Conservation (phyloP, 2,888 invertebrate genomes). For the Hydraecia micacea region DNA sequence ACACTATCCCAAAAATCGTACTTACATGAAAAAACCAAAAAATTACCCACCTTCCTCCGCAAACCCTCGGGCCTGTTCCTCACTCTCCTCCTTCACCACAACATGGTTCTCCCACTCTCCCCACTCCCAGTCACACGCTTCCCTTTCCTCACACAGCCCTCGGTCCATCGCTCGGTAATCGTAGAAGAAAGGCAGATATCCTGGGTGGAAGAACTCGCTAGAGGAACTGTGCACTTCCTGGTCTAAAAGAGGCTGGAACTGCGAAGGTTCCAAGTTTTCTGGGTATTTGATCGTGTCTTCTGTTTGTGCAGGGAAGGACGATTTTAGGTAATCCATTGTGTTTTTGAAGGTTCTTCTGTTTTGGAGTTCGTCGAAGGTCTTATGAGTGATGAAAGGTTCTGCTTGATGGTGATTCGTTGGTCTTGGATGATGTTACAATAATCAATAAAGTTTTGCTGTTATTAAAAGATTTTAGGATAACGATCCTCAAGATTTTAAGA, state of each 20-base stretch:
- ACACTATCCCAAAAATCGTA: not conserved
- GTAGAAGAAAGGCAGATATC: conserved; percentile 79
- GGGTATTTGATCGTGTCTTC: conserved; percentile 60
- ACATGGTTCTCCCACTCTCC: conserved; percentile 74
- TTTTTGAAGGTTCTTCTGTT: not conserved
- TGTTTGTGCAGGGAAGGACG: conserved; percentile 72
- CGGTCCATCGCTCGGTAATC: conserved; percentile 74
- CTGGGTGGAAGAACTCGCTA: conserved; percentile 69
- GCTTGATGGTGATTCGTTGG: not conserved
- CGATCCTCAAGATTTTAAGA: not conserved
- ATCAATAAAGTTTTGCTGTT: no score
- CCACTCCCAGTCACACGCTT: conserved; percentile 70
- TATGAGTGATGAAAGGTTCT: not conserved
- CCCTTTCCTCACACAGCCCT: conserved; percentile 56
- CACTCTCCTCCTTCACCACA: conserved; percentile 78
- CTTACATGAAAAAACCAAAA: not conserved
- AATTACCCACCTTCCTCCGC: conserved; percentile 77
- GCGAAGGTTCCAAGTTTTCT: conserved; percentile 42
- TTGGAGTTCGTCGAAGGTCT: not conserved
- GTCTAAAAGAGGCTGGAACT: conserved; percentile 52
- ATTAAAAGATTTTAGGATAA: not conserved
- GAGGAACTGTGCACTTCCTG: conserved; percentile 53
- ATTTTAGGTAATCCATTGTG: conserved; percentile 78
- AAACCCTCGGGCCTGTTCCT: conserved; percentile 68
- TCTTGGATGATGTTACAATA: not conserved